Evolutionary conservation across 2,113 vertebrate species (phyloP).

Genomic region (Muntiacus reevesi): DNA sequence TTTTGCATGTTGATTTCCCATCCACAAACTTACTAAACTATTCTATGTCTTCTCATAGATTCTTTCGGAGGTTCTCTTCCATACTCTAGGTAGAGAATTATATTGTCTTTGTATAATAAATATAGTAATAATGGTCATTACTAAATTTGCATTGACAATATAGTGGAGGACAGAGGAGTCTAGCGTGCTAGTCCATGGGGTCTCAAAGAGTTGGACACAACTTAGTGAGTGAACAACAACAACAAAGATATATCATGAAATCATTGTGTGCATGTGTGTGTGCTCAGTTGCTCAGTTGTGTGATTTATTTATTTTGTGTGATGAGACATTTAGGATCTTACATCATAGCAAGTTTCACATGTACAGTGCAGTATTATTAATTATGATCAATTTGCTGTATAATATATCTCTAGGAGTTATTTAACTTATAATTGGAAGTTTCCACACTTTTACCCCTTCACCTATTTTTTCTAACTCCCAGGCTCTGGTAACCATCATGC

Average conservation of each 20-base stretch:
- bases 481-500: not conserved
- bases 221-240: not conserved
- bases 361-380: not conserved
- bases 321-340: not conserved
- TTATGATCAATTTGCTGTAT: too few species aligned
- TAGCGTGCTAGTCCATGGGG: not conserved
- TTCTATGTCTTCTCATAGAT: not conserved
- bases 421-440: not conserved
- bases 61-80: not conserved
- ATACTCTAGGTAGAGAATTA: not conserved
- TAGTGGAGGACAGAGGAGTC: not conserved
- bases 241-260: not conserved
- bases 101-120: not conserved
- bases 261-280: not conserved
- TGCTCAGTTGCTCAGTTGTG: not conserved
- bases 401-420: too few species aligned
- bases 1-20: conserved; percentile 22
- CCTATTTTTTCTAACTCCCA: too few species aligned
- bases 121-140: not conserved
- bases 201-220: not conserved
- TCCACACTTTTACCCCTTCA: not conserved
- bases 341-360: not conserved
- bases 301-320: not conserved
- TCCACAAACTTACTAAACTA: not conserved
- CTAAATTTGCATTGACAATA: not conserved